phyloP scores from a whole-genome alignment of 2,888 invertebrate species.

The Melolontha melolontha region DNA sequence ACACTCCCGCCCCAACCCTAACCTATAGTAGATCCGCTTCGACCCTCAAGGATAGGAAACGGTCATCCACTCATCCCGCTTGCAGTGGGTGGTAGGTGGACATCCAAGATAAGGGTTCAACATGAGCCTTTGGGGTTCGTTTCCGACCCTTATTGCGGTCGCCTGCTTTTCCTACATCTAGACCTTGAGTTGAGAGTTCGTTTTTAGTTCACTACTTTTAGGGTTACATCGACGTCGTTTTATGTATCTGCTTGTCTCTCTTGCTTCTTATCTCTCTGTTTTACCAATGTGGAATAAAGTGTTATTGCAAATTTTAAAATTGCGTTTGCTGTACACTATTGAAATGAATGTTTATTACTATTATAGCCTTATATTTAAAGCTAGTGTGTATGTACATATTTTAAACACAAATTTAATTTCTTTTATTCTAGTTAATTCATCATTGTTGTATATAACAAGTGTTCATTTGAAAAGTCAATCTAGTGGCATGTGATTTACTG shows the following conservation, averaged over 20 bases:
- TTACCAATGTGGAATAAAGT: not conserved
- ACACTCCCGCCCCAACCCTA: constrained; percentile 42
- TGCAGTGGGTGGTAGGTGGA: constrained; percentile 52
- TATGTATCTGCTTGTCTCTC: constrained; percentile 30
- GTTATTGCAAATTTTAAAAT: constrained; percentile 25
- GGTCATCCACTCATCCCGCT: constrained; percentile 51
- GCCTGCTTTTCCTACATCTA: constrained; percentile 53
- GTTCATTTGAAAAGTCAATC: too few species aligned
- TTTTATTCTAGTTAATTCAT: too few species aligned
- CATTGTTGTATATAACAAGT: too few species aligned
- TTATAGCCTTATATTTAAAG: not conserved
- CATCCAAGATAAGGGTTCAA: constrained; percentile 57
- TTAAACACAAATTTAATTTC: too few species aligned
- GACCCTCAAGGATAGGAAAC: constrained; percentile 55
- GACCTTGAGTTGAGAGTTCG: constrained; percentile 45
- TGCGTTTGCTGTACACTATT: too few species aligned
- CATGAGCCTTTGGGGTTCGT: constrained; percentile 54
- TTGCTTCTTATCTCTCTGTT: constrained; percentile 2
- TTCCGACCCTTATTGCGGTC: constrained; percentile 56
- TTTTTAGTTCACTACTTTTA: constrained; percentile 44
- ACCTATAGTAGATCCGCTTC: constrained; percentile 49
- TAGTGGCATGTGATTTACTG: too few species aligned
- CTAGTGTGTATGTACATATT: too few species aligned
- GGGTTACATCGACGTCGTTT: constrained; percentile 39
- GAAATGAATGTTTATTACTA: too few species aligned